Percentiles rank a stretch among this genome's conserved stretches.
Conservation (phyloP, 2,113 vertebrate species). For the Solea senegalensis region DNA sequence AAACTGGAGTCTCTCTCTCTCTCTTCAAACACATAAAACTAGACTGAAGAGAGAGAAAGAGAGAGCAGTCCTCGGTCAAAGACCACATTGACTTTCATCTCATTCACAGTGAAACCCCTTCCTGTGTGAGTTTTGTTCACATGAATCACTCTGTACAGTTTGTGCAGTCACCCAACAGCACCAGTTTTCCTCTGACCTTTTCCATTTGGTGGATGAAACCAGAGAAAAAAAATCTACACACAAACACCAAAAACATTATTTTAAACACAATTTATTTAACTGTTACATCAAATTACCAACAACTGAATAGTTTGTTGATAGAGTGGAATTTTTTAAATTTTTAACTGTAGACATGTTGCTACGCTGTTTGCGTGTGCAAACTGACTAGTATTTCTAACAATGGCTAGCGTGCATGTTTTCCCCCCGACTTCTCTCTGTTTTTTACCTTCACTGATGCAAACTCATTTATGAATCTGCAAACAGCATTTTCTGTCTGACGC, state of each 20-base stretch:
- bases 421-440: too few relatives aligned
- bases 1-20: too few relatives aligned
- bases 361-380: too few relatives aligned
- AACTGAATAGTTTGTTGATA: background rate
- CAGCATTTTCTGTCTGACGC: too few relatives aligned
- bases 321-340: background rate
- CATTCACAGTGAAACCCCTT: background rate
- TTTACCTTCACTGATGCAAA: too few relatives aligned
- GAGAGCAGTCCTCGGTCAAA: too few relatives aligned
- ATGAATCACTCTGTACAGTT: conserved; percentile 43
- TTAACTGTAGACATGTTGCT: too few relatives aligned
- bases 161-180: conserved; percentile 40
- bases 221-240: conserved; percentile 14
- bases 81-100: background rate
- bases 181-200: conserved; percentile 16
- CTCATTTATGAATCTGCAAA: too few relatives aligned
- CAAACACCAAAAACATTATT: background rate
- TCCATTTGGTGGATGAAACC: conserved; percentile 30
- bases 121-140: conserved; percentile 24
- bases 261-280: conserved; percentile 43
- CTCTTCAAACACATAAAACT: too few relatives aligned
- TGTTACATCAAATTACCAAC: conserved; percentile 1
- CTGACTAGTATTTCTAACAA: too few relatives aligned
- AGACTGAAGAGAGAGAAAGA: too few relatives aligned
- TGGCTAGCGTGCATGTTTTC: too few relatives aligned